Percentiles rank a stretch among this genome's conserved stretches.
Evolutionary conservation across 1,140 invertebrate genomes (phyloP).

Genomic region (Papilio polyxenes): DNA sequence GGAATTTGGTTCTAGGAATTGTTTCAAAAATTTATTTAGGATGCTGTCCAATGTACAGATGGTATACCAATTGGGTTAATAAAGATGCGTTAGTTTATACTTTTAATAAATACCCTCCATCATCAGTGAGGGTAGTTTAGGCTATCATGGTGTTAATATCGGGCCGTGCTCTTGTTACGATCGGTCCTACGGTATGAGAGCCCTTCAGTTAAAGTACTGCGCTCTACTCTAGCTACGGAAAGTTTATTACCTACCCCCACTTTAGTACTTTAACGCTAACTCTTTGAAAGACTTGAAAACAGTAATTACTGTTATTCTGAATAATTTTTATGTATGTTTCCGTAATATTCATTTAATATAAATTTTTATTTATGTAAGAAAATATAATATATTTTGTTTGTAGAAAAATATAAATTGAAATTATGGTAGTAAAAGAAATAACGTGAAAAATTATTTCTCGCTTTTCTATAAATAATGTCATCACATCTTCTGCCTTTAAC

Average conservation of each 20-base stretch:
- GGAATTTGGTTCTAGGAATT: neutral
- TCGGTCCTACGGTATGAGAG: constrained; percentile 27
- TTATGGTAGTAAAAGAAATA: neutral
- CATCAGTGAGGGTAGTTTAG: constrained; percentile 23
- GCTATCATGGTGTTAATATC: constrained; percentile 16
- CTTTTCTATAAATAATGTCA: neutral
- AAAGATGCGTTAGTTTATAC: neutral
- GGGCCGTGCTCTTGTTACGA: constrained; percentile 4
- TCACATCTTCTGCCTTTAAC: neutral
- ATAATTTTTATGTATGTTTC: neutral
- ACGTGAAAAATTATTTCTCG: neutral
- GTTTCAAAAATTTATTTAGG: neutral
- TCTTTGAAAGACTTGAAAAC: neutral
- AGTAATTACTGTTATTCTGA: neutral
- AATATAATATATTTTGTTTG: neutral
- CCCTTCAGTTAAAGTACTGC: constrained; percentile 21
- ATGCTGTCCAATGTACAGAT: neutral
- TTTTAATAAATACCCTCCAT: neutral
- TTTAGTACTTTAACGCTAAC: constrained; percentile 10
- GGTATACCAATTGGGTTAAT: neutral
- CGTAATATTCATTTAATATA: neutral
- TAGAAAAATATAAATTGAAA: neutral
- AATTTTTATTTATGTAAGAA: neutral
- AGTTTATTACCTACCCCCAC: constrained; percentile 2
- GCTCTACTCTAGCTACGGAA: constrained; percentile 12